Evolutionary conservation across 35 echinoderm and acorn worm species (phyloP), one percentile per base, ranked within the genome.

Genomic region (Lytechinus variegatus): DNA sequence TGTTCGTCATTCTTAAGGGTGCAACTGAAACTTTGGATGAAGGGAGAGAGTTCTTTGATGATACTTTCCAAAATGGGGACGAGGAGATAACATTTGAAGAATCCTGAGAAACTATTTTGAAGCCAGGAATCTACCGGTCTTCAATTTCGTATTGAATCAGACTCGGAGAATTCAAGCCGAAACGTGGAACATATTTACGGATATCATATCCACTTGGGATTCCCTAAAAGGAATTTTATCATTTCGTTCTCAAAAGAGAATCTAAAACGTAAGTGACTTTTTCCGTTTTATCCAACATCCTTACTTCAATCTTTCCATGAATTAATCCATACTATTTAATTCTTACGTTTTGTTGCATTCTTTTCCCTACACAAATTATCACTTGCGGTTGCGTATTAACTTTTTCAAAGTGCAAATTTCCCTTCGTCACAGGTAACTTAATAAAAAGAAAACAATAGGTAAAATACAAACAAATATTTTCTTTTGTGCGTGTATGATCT

Each of bases 161-260:
- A 90, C 88, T 90, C n/a, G 88, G 8, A n/a, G 88, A 90, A 90
- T 27, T 90, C 52, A 12, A 44, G 88, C 29, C 88, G 88, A 90
- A 79, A 52, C 52, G 88, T 90, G 88, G 88, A 90, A 52, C 88
- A 90, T 90, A 90, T 54, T 90, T 90, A 52, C 88, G 88, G 88
- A 90, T 90, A 90, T 16, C 52, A 44, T 90, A n/a, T 90, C 88
- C 88, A 52, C 10, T 44, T 90, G 88, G 88, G 88, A 90, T 90
- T 52, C 52, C 88, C 88, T 90, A 90, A 90, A 54, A 44, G 88
- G 88, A 90, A 52, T 90, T 90, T 90, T 90, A 90, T 33, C 88
- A 90, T 90, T 90, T 52, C 88, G 29, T 90, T 90, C 88, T 90
- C 88, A 28, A 90, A 44, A 44, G 33, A 54, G 88, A 44, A 90